Evolutionary conservation across 2,888 invertebrate species (phyloP).

Genomic region (Exephanes ischioxanthus): DNA sequence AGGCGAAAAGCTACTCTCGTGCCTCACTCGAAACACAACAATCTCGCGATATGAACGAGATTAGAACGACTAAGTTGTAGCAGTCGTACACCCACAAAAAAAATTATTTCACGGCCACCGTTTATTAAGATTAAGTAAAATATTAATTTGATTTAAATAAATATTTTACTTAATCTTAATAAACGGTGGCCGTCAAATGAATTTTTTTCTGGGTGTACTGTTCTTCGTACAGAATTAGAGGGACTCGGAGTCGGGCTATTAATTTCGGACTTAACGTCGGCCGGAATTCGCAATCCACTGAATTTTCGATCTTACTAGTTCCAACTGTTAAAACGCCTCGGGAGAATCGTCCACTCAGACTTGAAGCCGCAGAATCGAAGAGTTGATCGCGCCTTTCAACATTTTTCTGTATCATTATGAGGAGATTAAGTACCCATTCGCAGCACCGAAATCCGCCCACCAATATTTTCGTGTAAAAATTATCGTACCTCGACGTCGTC

Average conservation of each 20-base stretch:
- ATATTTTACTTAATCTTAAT: too few relatives aligned
- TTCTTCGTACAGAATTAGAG: slow-evolving; percentile 41
- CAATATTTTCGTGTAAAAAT: slow-evolving; percentile 49
- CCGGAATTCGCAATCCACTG: slow-evolving; percentile 34
- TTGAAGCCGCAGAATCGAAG: slow-evolving; percentile 17
- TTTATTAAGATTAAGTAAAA: too few relatives aligned
- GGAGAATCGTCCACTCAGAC: slow-evolving; percentile 31
- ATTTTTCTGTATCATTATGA: slow-evolving; percentile 27
- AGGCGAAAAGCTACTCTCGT: slow-evolving; percentile 15
- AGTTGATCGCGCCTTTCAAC: slow-evolving; percentile 16
- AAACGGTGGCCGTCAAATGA: too few relatives aligned
- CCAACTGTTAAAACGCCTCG: slow-evolving; percentile 31
- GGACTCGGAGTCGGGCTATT: slow-evolving; percentile 41
- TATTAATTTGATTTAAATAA: too few relatives aligned
- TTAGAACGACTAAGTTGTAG: slow-evolving; percentile 8
- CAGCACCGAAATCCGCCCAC: slow-evolving; percentile 11
- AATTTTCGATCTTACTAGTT: slow-evolving; percentile 60
- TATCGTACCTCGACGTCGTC: slow-evolving; percentile 27
- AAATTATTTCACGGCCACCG: too few relatives aligned
- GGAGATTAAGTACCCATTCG: background rate
- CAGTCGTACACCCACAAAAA: background rate
- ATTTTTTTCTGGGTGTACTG: too few relatives aligned
- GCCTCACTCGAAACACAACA: slow-evolving; percentile 5
- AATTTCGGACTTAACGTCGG: slow-evolving; percentile 57
- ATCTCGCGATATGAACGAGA: slow-evolving; percentile 8